Evolutionary conservation across 2,797 vertebrate species (phyloP), one percentile per base, ranked within the genome.

Genomic region (Poecilia wingei): DNA sequence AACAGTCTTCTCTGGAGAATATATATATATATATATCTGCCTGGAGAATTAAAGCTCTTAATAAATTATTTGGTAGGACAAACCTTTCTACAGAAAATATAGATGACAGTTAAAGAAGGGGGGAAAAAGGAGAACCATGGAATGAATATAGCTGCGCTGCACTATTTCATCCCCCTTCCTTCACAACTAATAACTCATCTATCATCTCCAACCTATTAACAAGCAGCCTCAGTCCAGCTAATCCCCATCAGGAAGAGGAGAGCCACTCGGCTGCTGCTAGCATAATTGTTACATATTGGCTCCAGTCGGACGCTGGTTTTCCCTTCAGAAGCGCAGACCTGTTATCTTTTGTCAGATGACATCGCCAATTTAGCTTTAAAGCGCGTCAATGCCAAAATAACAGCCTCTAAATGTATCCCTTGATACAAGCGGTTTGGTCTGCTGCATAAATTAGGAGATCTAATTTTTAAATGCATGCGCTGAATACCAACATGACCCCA

Each of bases 171-270:
- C 77, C 77, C 84, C 68, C 51, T 25, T 2, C 75, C 78, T 80
- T 83, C 78, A 36, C 89, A 39, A 79, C 84, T 57, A 89, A 88
- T 87, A 89, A 87, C 80, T 90, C 92, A 91, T 94, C 92, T 82
- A 91, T 94, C 92, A 92, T 94, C 88, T 89, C 51, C 75, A 41
- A 88, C 43, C 91, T 90, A 94, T 94, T 94, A 94, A 91, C 89
- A 81, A 74, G 76, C 84, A 80, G 90, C 86, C 84, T 80, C 82
- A 77, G 91, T 89, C 90, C 80, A 68, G 85, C 82, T 91, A 90
- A 94, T 92, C 79, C 87, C 87, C 89, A 91, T 92, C 89, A 91
- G 86, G 82, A 84, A 77, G 84, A 86, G 82, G 47, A 74, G 84
- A 86, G 83, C 81, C 76, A 36, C 85, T 88, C 83, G 51, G 73